Percentiles rank a stretch among this genome's conserved stretches.
Conservation (phyloP, 2,797 vertebrate genomes). For the Botia almorhae region DNA sequence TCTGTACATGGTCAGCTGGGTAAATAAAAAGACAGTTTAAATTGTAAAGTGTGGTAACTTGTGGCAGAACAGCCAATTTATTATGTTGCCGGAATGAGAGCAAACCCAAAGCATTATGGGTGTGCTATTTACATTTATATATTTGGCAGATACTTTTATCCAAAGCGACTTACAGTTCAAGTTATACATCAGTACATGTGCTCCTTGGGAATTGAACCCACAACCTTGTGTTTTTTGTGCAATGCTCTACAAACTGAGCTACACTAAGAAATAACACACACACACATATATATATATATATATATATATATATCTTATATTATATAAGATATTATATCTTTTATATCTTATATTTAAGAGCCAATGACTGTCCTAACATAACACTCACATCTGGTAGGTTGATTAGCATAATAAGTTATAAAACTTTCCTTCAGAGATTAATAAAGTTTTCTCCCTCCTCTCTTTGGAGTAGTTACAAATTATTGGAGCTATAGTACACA, state of each 20-base stretch:
- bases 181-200: too few species aligned
- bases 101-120: not conserved
- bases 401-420: constrained; percentile 9
- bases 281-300: too few species aligned
- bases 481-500: constrained; percentile 18
- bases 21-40: not conserved
- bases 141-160: too few species aligned
- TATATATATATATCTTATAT: too few species aligned
- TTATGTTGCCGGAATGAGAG: not conserved
- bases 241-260: too few species aligned
- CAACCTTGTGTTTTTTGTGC: too few species aligned
- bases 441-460: constrained; percentile 9
- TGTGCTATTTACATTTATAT: not conserved
- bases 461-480: constrained; percentile 21
- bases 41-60: not conserved
- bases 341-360: not conserved
- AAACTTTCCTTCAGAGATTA: constrained; percentile 10
- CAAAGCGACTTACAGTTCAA: too few species aligned
- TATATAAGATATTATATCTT: too few species aligned
- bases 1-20: not conserved
- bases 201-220: too few species aligned
- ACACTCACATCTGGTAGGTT: constrained; percentile 4
- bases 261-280: too few species aligned
- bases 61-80: not conserved
- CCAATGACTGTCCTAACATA: not conserved